Base-by-base conservation (phyloP, 1,140 invertebrate genomes). In the Muscidifurax raptorellus region DNA sequence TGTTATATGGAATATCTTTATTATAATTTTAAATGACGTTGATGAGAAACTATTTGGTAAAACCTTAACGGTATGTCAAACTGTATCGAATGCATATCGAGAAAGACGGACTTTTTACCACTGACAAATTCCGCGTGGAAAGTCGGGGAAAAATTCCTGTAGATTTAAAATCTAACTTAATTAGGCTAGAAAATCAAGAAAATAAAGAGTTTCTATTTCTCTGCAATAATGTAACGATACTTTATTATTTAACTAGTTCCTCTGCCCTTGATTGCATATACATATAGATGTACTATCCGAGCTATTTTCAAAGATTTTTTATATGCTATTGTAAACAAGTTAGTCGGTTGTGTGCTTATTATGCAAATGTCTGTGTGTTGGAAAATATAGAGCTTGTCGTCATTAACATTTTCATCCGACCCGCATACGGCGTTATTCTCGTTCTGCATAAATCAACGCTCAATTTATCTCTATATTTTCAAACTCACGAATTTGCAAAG, bases 121-220 rank as follows among this genome's bases (percentile, higher is more conserved):
- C 32, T 47, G 25, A 81, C 5, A 36, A 27, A 74, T n/a, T 82
- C 80, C 32, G 9, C 30, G n/a, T 66, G 32, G 15, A 82, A 76
- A 75, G 32, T 25, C 12, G 4, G 2, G 12, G 32, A 36, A 59
- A 76, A 30, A 80, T 64, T 84, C 27, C 22, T 80, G 69, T 84
- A 80, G 59, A 64, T 83, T 84, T 40, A 40, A 78, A 79, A 74
- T 69, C 15, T 18, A 74, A 59, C 52, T 80, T 64, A 47, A 74
- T 59, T 28, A 80, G 30, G 7, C 67, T 36, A 75, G 66, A 40
- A 72, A 59, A 72, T 40, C 5, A 44, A 47, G 9, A 59, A 78
- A 85, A 85, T 85, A 85, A 85, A 85, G 72, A 77, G 12, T 78
- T 85, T 79, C 81, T 82, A 84, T 84, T 85, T 81, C 52, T 77